Evolutionary conservation across 1,140 invertebrate species (phyloP), one percentile per base, ranked within the genome.

Genomic region (Anastatus disparis): DNA sequence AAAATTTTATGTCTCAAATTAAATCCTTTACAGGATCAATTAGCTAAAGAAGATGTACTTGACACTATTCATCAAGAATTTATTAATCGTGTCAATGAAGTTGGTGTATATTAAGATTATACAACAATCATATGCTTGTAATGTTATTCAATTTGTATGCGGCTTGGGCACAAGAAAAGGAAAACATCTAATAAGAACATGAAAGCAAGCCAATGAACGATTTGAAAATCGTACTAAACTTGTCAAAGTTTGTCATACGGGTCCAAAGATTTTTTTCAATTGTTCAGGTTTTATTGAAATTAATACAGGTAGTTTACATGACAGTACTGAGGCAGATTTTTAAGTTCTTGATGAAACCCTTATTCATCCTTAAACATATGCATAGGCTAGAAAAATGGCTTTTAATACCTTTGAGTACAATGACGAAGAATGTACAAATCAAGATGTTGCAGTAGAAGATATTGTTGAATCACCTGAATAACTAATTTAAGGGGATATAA

Each of bases 311-410:
- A 94, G 95, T 73, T 83, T 99, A 20, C 95, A 95, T 13, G 96
- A 99, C 79, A 92, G 95, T 80, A 97, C 95, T 0, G 95, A 98
- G 78, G 92, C 94, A 0, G 97, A 97, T 77, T 94, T 98, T 0
- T 97, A 99, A 88, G 96, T 99, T 0, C 85, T 99, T 4, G 98
- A 99, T 82, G 97, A 97, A 0, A 98, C 98, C 0, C 88, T 98
- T 73, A 97, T 99, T 0, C 98, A 99, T 87, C 98, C 98, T 0
- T 98, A 99, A 86, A 97, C 96, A 0, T 99, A 99, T 78, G 98
- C 99, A 82, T 99, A 97, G 97, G 98, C 98, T 0, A 87, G 97
- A 22, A 99, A 99, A 87, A 99, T 99, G 97, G 98, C 98, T 4
- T 96, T 99, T 0, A 98, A 99, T 88, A 98, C 98, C 7, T 85